These are phyloP conservation scores for Epistrophe grossulariae DNA, from an alignment of 2,888 invertebrate genomes.

Conservation along the genomic window DNA sequence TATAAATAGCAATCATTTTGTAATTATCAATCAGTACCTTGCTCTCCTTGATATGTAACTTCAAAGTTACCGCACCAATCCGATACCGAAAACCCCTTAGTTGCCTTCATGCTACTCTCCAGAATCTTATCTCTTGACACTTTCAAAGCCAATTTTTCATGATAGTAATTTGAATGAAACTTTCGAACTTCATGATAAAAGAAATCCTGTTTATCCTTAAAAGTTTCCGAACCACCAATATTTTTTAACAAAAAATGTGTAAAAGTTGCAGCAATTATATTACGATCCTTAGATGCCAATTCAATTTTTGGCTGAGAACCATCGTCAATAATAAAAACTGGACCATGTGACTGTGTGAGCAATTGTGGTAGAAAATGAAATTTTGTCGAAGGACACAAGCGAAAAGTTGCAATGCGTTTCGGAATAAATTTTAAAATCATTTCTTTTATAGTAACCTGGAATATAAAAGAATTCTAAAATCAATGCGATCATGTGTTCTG, in stretches of 20 bases:
- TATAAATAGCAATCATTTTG: no score
- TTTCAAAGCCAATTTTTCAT: slow-evolving; percentile 93
- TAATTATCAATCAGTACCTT: no score
- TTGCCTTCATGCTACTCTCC: slow-evolving; percentile 93
- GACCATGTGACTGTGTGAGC: slow-evolving; percentile 85
- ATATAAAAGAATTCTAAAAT: slow-evolving; percentile 81
- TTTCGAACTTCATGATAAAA: slow-evolving; percentile 93
- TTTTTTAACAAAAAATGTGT: slow-evolving; percentile 95
- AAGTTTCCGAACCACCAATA: slow-evolving; percentile 97
- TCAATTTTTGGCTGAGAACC: slow-evolving; percentile 95
- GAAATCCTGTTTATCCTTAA: slow-evolving; percentile 92
- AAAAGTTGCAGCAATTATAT: slow-evolving; percentile 96
- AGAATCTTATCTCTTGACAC: slow-evolving; percentile 92
- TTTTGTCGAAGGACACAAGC: slow-evolving; percentile 97
- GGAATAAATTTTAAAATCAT: slow-evolving; percentile 96
- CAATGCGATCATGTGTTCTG: slow-evolving; percentile 65
- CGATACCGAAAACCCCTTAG: slow-evolving; percentile 91
- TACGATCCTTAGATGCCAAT: slow-evolving; percentile 92
- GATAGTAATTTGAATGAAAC: slow-evolving; percentile 93
- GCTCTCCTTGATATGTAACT: slow-evolving; percentile 96
- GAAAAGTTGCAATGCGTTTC: slow-evolving; percentile 94
- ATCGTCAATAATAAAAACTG: slow-evolving; percentile 93
- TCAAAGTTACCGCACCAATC: slow-evolving; percentile 98
- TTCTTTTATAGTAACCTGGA: slow-evolving; percentile 93
- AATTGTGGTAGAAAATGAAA: slow-evolving; percentile 87